phyloP scores from a whole-genome alignment of 2,797 vertebrate genomes.

The Pampus argenteus region DNA sequence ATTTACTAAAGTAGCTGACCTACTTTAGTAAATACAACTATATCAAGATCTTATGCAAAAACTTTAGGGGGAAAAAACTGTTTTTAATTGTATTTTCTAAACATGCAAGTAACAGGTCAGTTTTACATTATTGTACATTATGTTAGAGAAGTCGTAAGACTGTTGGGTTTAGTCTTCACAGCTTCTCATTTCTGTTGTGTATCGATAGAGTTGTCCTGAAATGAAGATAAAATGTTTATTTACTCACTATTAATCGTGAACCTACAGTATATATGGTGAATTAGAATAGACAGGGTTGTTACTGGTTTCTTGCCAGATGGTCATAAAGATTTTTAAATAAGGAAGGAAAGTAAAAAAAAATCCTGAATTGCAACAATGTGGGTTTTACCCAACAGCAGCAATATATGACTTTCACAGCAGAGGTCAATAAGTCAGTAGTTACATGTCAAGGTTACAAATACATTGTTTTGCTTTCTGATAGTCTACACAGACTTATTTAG shows the following conservation, averaged over 20 bases:
- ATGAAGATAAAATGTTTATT: conserved; percentile 17
- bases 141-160: too few species aligned
- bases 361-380: background rate
- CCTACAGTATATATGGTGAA: conserved; percentile 22
- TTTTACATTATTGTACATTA: background rate
- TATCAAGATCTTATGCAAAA: background rate
- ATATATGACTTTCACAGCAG: conserved; percentile 2
- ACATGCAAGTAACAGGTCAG: background rate
- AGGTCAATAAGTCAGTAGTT: conserved; percentile 3
- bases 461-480: background rate
- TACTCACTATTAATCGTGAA: conserved; percentile 17
- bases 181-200: background rate
- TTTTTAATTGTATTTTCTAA: background rate
- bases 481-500: background rate
- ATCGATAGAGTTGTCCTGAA: background rate
- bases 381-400: conserved; percentile 1
- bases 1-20: conserved; percentile 32
- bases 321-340: background rate
- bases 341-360: background rate
- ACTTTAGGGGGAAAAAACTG: background rate
- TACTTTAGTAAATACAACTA: conserved; percentile 32
- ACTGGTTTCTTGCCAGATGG: background rate
- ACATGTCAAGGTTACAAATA: too few species aligned
- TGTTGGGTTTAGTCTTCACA: background rate
- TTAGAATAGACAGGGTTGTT: background rate